Base-by-base conservation (phyloP, 2,888 invertebrate genomes). In the Ischnura elegans region DNA sequence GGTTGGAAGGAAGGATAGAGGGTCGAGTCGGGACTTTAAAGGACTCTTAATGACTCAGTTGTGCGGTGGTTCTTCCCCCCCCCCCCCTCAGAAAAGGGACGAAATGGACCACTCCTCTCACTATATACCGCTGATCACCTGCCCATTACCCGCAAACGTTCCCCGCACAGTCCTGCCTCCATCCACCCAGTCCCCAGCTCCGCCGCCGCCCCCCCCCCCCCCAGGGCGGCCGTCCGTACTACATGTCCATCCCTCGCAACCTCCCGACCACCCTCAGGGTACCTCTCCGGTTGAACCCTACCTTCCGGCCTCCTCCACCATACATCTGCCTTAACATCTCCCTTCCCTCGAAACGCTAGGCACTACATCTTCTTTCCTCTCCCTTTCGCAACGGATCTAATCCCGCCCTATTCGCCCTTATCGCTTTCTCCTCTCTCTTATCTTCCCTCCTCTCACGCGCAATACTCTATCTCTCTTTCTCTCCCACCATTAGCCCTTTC, bases 41-140 rank as follows among this genome's bases (percentile, higher is more conserved):
- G 76, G 76, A 76, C 76, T 76, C 76, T 29, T 61, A 76, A 76
- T 76, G 76, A 76, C 76, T 36, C 76, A 76, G 76, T 76, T 36
- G 76, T 36, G 76, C 61, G 51, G 51, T 19, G 19, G 61, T 13
- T 29, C 29, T 47, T 13, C 47, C 13, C 51, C 51, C 19, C 51
- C 51, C 51, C 51, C 51, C 51, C 51, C 51, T 19, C 4, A 3
- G 4, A 25, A 36, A 87, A 87, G 42, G 87, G 87, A 43, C 3
- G 43, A 61, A 76, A 76, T 76, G 90, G 90, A 42, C 55, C 90
- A 76, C 76, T 76, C 76, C 76, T 36, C 76, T 90, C 61, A 25
- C 61, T 90, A 36, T 10, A 25, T 90, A 13, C 61, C 55, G n/a
- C 90, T 90, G 90, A 90, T 90, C 90, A 66, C 90, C 90, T 61